Evolutionary conservation across 2,888 invertebrate genomes (phyloP).

Genomic region (Lepidocyrtoides sp.): DNA sequence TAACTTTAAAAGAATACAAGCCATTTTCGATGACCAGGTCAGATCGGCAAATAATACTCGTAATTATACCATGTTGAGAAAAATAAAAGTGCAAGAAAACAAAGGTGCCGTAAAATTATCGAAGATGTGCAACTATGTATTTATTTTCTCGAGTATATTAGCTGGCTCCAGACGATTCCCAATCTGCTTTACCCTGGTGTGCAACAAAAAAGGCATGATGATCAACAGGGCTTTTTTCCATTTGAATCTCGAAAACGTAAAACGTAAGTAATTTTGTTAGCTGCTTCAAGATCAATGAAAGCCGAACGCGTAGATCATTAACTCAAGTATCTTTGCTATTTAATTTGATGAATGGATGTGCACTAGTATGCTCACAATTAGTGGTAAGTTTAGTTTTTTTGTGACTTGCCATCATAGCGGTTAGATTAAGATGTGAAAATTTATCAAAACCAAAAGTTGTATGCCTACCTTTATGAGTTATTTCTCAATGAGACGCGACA

Average conservation of each 20-base stretch:
- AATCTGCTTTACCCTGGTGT: too few relatives aligned
- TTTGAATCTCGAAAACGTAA: neutral
- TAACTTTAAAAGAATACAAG: too few relatives aligned
- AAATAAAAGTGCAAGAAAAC: too few relatives aligned
- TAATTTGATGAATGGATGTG: neutral
- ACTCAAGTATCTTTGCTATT: neutral
- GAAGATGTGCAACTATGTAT: too few relatives aligned
- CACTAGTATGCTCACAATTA: neutral
- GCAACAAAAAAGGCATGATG: too few relatives aligned
- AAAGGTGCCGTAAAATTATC: too few relatives aligned
- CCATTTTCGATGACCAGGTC: too few relatives aligned
- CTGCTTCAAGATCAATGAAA: slow-evolving; percentile 22
- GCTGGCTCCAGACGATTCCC: too few relatives aligned
- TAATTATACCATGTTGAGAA: too few relatives aligned
- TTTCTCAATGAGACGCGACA: slow-evolving; percentile 19
- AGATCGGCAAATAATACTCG: too few relatives aligned
- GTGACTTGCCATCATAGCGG: neutral
- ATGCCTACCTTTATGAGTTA: neutral
- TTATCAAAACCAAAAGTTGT: neutral
- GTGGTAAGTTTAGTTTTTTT: neutral
- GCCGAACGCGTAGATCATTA: slow-evolving; percentile 42
- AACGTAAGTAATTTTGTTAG: too few relatives aligned
- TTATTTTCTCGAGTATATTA: too few relatives aligned
- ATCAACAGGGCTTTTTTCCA: neutral
- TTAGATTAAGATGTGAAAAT: slow-evolving; percentile 25